Evolutionary conservation across 2,113 vertebrate genomes (phyloP).

Genomic region (Penelope pileata): DNA sequence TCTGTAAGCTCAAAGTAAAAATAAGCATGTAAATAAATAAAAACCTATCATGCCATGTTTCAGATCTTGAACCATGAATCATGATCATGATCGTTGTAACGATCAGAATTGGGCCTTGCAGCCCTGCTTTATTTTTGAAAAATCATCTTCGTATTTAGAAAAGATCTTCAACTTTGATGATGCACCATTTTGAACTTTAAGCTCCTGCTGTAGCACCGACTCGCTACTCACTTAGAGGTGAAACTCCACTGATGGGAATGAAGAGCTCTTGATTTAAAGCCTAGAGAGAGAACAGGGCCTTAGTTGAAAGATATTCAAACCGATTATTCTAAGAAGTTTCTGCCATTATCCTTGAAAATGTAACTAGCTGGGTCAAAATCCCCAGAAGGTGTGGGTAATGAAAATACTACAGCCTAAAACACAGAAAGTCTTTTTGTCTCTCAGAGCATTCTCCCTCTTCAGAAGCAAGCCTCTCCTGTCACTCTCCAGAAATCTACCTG

Average conservation of each 20-base stretch:
- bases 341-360: background rate
- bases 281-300: background rate
- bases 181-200: background rate
- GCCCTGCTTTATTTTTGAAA: background rate
- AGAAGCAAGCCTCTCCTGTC: background rate
- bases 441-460: background rate
- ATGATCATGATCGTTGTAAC: background rate
- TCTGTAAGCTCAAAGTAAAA: background rate
- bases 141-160: background rate
- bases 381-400: slow-evolving; percentile 21
- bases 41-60: background rate
- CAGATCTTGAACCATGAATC: background rate
- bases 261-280: background rate
- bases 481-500: background rate
- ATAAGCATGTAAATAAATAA: background rate
- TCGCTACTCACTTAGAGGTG: background rate
- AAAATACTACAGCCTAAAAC: background rate
- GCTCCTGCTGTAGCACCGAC: background rate
- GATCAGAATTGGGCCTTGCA: background rate
- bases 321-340: background rate
- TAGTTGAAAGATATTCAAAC: background rate
- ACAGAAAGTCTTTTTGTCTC: background rate
- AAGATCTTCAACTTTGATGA: background rate
- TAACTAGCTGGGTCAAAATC: background rate
- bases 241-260: background rate